These are phyloP conservation scores for Cydia pomonella DNA, from an alignment of 1,140 invertebrate genomes.

Conservation along the genomic window DNA sequence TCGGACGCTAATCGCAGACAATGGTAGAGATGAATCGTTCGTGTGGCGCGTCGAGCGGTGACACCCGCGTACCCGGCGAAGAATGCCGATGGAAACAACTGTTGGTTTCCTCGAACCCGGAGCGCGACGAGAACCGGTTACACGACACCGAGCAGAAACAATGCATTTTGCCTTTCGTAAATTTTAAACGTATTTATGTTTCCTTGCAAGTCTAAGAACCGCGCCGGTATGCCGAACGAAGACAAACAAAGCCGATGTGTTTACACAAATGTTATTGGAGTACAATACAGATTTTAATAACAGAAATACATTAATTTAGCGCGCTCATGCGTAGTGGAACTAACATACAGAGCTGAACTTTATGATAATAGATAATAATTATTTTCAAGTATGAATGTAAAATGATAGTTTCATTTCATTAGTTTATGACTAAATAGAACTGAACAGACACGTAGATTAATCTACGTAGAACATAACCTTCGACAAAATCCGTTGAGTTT, in stretches of 20 bases:
- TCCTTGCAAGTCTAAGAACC: conserved; percentile 40
- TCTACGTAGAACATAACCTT: not conserved
- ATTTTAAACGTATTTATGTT: conserved; percentile 50
- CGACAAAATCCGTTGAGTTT: not conserved
- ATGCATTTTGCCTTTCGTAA: conserved; percentile 62
- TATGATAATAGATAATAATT: conserved; percentile 4
- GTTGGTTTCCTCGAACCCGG: conserved; percentile 67
- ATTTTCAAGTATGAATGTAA: no score
- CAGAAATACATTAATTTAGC: conserved; percentile 24
- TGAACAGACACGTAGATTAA: not conserved
- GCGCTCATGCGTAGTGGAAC: not conserved
- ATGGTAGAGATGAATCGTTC: conserved; percentile 45
- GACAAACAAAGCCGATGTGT: conserved; percentile 40
- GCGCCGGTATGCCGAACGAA: conserved; percentile 30
- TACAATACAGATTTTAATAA: conserved; percentile 39
- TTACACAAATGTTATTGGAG: conserved; percentile 37
- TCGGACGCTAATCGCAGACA: conserved; percentile 41
- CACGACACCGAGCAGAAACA: conserved; percentile 60
- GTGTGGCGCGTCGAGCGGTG: conserved; percentile 40
- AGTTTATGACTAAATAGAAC: not conserved
- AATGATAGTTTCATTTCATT: no score
- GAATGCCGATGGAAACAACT: conserved; percentile 72
- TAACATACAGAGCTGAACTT: not conserved
- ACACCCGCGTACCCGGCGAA: conserved; percentile 51
- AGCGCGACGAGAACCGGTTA: conserved; percentile 64